Evolutionary conservation across 2,113 vertebrate species (phyloP).

Genomic region (Dunckerocampus dactyliophorus): DNA sequence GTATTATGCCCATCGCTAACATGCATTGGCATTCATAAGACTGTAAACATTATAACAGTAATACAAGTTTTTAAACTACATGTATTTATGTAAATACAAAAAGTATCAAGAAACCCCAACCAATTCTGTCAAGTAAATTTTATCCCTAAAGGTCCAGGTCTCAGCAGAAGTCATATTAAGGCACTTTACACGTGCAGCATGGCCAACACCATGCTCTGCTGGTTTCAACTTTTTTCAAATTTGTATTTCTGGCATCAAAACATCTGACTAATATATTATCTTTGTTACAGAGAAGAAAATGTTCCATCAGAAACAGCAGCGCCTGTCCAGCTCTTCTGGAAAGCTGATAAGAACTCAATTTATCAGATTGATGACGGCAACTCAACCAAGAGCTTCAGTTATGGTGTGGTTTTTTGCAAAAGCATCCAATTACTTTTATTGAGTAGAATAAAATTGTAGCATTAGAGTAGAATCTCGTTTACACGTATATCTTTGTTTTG

Average conservation of each 20-base stretch:
- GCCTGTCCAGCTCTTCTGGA: slow-evolving; percentile 75
- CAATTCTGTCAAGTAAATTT: too few relatives aligned
- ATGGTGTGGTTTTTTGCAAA: slow-evolving; percentile 73
- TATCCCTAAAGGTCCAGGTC: not conserved
- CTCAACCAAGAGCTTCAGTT: slow-evolving; percentile 78
- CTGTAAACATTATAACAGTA: too few relatives aligned
- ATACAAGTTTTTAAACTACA: too few relatives aligned
- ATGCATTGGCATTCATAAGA: too few relatives aligned
- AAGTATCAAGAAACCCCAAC: too few relatives aligned
- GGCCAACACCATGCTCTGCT: not conserved
- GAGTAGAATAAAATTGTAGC: not conserved
- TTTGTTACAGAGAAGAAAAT: slow-evolving; percentile 68
- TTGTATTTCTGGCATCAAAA: not conserved
- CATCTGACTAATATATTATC: not conserved
- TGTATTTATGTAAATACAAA: too few relatives aligned
- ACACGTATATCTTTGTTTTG: not conserved
- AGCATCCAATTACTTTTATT: not conserved
- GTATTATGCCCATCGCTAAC: too few relatives aligned
- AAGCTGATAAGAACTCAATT: slow-evolving; percentile 76
- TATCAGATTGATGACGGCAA: slow-evolving; percentile 81
- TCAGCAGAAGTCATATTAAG: not conserved
- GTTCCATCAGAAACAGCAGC: slow-evolving; percentile 51
- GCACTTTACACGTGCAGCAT: too few relatives aligned
- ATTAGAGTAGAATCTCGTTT: not conserved
- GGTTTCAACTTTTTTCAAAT: not conserved